Evolutionary conservation across 2,797 vertebrate species (phyloP).

Genomic region (Myripristis murdjan): DNA sequence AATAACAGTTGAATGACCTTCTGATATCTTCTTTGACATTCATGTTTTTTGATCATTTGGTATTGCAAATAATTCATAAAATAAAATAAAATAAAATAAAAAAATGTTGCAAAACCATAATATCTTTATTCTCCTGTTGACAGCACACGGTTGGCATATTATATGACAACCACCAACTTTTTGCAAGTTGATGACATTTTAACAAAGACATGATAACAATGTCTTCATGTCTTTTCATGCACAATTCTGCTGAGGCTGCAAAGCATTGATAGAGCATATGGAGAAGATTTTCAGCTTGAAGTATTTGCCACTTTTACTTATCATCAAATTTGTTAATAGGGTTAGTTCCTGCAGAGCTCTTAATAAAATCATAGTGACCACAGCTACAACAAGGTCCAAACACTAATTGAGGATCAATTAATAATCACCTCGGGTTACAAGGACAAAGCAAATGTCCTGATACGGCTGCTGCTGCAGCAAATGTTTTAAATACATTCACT

Average conservation of each 20-base stretch:
- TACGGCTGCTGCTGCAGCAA: conserved; percentile 4
- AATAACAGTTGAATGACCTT: not conserved
- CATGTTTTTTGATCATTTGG: not conserved
- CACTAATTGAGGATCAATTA: conserved; percentile 36
- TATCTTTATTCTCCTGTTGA: not conserved
- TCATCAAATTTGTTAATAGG: conserved; percentile 59
- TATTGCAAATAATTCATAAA: conserved; percentile 7
- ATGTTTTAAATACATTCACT: conserved; percentile 8
- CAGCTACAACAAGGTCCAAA: conserved; percentile 19
- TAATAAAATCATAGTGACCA: conserved; percentile 1
- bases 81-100: not conserved
- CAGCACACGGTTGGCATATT: not conserved
- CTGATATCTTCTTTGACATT: not conserved
- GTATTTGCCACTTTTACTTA: conserved; percentile 13
- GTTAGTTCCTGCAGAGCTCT: conserved; percentile 29
- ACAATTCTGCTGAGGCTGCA: conserved; percentile 17
- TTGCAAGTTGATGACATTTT: conserved; percentile 22
- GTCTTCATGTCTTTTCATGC: conserved; percentile 27
- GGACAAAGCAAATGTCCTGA: conserved; percentile 21
- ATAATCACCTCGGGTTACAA: conserved; percentile 51
- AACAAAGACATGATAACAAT: conserved; percentile 19
- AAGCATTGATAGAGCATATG: conserved; percentile 1
- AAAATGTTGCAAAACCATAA: not conserved
- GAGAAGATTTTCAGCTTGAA: conserved; percentile 47
- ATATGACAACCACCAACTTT: not conserved